Base-by-base conservation (phyloP, 1,140 invertebrate species). In the Lysiphlebus fabarum region DNA sequence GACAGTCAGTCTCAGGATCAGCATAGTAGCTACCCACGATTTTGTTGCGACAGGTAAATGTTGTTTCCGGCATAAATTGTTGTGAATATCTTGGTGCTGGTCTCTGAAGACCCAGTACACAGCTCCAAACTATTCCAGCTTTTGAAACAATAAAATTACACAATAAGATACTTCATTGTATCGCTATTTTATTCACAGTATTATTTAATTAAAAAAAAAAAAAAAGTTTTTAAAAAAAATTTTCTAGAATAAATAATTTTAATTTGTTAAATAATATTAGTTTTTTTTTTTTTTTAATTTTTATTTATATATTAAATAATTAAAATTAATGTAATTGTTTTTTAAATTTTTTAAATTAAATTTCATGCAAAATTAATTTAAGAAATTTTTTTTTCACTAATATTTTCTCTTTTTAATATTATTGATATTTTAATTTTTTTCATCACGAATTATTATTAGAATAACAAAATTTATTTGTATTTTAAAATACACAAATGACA, bases 11-110 rank as follows among this genome's bases (percentile, higher is more conserved):
- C 75, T 95, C 92, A 1, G 87, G 85, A 78, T 95, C 93, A 10
- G 92, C 92, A 73, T 95, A 95, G 76, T 95, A 95, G 44, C 92
- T 91, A 60, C 93, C 93, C 17, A 93, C 83, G 65, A 93, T 90
- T 77, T 93, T 92, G 67, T 91, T 90, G 61, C 86, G 82, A 77
- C 93, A 96, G 63, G 86, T 86, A 81, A 96, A 96, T 55, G 85
- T 84, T 47, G 92, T 94, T 62, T 89, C 85, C 56, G 91, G 92
- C 84, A 95, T 91, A 66, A 86, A 83, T 66, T 91, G 85, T 65
- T 87, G 83, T 57, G 86, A 88, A 76, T 90, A 91, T 60, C 87
- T 87, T 43, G 89, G 89, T 36, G 85, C 85, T 54, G 82, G 82
- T 49, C 82, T 71, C 53, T 79, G 77, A 34, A 79, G 66, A 38